Base-by-base conservation (phyloP, 2,888 invertebrate species). In the Cetonia aurata region DNA sequence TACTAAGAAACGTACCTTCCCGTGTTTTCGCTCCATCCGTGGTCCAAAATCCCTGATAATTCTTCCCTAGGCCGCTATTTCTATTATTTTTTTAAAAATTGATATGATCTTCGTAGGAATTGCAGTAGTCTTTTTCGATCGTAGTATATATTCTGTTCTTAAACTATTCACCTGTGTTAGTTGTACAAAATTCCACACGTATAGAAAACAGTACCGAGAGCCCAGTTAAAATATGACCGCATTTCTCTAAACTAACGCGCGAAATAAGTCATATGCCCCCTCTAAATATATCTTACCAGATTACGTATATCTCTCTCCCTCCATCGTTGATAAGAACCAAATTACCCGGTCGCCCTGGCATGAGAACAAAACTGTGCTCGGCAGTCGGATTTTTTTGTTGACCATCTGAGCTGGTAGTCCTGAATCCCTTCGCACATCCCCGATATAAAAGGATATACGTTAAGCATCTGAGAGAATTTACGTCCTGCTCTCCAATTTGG, bases 401-500 rank as follows among this genome's bases (percentile, higher is more conserved):
- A 57, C 56, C 57, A 17, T 46, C 31, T 44, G 52, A 69, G 69
- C 48, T 31, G 33, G 41, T 15, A 12, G 56, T 17, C 37, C 4
- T 25, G 25, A n/a, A 15, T 62, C 48, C 48, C 13, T 62, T 62
- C 62, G 31, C 62, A 62, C 62, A 31, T 48, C 33, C 48, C 48
- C 41, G 6, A 37, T 60, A 60, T 60, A 60, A 42, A 57, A 19
- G 57, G 68, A 60, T 59, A 59, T 59, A 69, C 60, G 69, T 53
- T 59, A 59, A 59, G 60, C 57, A 53, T 57, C 60, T 60, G 53
- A 50, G 60, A 41, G 52, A 60, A 59, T 69, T 69, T 69, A 69
- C 59, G 52, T 69, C 69, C 53, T 69, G 46, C 69, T 53, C 60
- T 69, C 69, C 69, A 69, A 69, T 60, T 69, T 69, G 69, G 60